Evolutionary conservation across 2,113 vertebrate species (phyloP), one percentile per base, ranked within the genome.

Genomic region (Baryphthengus martii): DNA sequence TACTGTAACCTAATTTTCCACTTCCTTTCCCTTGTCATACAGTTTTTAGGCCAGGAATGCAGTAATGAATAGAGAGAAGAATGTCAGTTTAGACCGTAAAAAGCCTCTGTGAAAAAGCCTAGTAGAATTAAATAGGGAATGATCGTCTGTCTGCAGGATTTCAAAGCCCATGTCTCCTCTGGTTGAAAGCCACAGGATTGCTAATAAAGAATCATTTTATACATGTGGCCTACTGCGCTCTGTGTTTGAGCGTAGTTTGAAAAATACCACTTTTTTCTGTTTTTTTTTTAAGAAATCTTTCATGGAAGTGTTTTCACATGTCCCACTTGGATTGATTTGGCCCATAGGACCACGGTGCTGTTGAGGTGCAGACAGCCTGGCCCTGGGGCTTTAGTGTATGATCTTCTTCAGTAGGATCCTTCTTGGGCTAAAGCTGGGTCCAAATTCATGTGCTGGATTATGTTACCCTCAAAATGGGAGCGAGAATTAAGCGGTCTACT

Each of bases 21-120:
- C 92, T 95, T 96, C 95, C 92, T 92, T 96, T 95, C 91, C 95
- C 96, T 95, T 97, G 92, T 96, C 91, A 93, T 95, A 93, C 93
- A 90, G 83, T 94, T 95, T 92, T 96, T 95, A 96, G 84, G 62
- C 90, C 93, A 97, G 89, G 90, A 95, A 88, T 94, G 94, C 0
- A 0, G 78, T 96, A 97, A 96, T 96, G 95, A 97, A 85, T 92
- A 92, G 95, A 91, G 92, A 96, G 92, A 96, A 94, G 96, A 96
- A 90, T 96, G 93, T 95, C 96, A 97, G 94, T 96, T 96, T 94
- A 95, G 90, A 95, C 78, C 29, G 45, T 81, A 93, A 90, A 97
- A 92, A 93, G 81, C 82, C 81, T 89, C 92, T 76, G 84, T 95
- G 91, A 87, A 85, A 90, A 92, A 91, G 56, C 86, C 88, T 86